Evolutionary conservation across 2,888 invertebrate species (phyloP), one percentile per base, ranked within the genome.

Genomic region (Aphidoletes aphidimyza): DNA sequence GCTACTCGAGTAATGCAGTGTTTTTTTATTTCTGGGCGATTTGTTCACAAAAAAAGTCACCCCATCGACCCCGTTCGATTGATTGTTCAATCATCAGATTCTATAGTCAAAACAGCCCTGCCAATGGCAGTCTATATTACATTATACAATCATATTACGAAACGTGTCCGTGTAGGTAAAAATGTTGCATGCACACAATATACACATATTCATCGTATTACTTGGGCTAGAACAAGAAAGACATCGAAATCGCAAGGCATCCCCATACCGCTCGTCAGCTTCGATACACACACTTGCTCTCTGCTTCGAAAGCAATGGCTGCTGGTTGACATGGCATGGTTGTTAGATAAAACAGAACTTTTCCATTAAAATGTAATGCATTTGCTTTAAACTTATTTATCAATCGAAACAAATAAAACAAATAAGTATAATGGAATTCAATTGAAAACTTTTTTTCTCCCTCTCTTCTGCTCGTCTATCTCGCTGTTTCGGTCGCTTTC

Each of bases 401-500:
- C 85, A 85, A 85, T 85, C 85, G 85, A 85, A 85, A 85, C 85
- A 85, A 85, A 85, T 85, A 85, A 85, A 85, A 85, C 85, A 84
- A 85, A 85, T 85, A 85, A 85, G 85, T 85, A 85, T 85, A 85
- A 85, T 85, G 85, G 85, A 85, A 85, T 85, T 85, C 84, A 85
- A 85, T 85, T 85, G 85, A 85, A 85, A 85, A 85, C 84, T 85
- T 85, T 84, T 83, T 84, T 81, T 81, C 42, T 42, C 34, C 30
- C 30, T 30, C 30, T 69, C 30, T 69, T 14, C 1, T 14, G 8
- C 69, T 30, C 69, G 30, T 69, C 6, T 30, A 17, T 30, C 30
- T 30, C 69, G 30, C 14, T 69, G 19, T 30, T 69, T n/a, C 26
- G 54, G n/a, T 54, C 54, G 6, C 22, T 54, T 26, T 54, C 22